Percentiles rank a stretch among this genome's conserved stretches.
Conservation (phyloP, 2,797 vertebrate genomes). For the Acipenser oxyrinchus region DNA sequence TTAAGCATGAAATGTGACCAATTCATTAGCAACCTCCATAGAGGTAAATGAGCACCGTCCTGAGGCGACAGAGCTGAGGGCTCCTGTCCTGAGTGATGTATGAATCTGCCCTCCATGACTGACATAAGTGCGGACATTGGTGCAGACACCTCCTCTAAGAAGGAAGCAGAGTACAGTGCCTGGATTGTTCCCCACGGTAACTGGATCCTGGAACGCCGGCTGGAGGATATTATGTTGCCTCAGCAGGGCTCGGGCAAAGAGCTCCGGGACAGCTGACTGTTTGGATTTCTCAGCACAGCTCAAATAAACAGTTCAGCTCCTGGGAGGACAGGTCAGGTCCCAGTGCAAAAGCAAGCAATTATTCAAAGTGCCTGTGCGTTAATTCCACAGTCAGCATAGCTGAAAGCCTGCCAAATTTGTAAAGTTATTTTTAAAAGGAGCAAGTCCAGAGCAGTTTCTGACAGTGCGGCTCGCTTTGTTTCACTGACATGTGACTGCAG, state of each 20-base stretch:
- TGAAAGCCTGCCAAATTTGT: constrained; percentile 4
- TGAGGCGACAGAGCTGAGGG: background rate
- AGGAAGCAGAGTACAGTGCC: constrained; percentile 56
- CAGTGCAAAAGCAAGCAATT: constrained; percentile 35
- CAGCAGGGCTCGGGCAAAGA: constrained; percentile 51
- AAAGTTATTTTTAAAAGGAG: constrained; percentile 46
- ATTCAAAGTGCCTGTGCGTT: constrained; percentile 40
- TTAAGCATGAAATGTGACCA: too few species aligned
- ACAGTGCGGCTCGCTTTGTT: constrained; percentile 25
- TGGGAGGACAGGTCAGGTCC: constrained; percentile 31
- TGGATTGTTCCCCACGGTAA: constrained; percentile 67
- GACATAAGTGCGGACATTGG: constrained; percentile 50
- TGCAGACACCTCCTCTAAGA: constrained; percentile 42
- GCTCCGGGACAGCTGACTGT: constrained; percentile 64
- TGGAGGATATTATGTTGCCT: constrained; percentile 57
- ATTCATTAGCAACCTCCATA: too few species aligned
- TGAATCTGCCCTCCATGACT: constrained; percentile 48
- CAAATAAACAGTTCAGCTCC: constrained; percentile 61
- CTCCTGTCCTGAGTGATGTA: constrained; percentile 41
- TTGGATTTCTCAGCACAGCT: constrained; percentile 51
- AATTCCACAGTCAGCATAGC: constrained; percentile 27
- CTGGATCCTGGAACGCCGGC: constrained; percentile 50
- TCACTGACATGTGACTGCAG: constrained; percentile 30
- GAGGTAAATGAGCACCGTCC: too few species aligned
- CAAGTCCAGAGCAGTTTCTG: constrained; percentile 17